These are phyloP conservation scores for Thereva nobilitata DNA, from an alignment of 2,888 invertebrate species.

Conservation along the genomic window DNA sequence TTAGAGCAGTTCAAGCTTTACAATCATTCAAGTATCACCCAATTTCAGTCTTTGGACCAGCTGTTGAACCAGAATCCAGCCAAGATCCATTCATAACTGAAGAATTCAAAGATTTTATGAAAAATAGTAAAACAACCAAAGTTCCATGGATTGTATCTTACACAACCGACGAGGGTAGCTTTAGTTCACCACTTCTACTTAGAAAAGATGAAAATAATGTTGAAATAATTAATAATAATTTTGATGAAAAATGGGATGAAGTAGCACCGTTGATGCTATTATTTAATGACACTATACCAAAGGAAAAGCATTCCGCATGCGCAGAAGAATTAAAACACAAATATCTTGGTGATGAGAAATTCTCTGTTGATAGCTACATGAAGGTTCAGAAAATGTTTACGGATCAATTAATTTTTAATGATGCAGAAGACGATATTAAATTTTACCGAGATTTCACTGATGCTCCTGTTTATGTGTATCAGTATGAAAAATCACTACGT, in stretches of 20 bases:
- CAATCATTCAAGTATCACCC: constrained; percentile 67
- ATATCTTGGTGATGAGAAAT: constrained; percentile 62
- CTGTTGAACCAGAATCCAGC: constrained; percentile 62
- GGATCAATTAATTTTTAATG: constrained; percentile 67
- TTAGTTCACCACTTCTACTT: constrained; percentile 63
- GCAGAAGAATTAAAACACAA: constrained; percentile 62
- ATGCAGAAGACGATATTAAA: constrained; percentile 65
- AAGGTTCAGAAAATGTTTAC: constrained; percentile 62
- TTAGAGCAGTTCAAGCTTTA: constrained; percentile 57
- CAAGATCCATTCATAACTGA: constrained; percentile 67
- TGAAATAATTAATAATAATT: constrained; percentile 58
- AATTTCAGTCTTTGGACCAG: constrained; percentile 74
- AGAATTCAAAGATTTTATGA: constrained; percentile 67
- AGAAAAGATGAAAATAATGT: constrained; percentile 47
- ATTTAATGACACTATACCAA: constrained; percentile 61
- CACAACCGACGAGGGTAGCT: constrained; percentile 73
- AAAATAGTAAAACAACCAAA: constrained; percentile 60
- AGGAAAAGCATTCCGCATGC: constrained; percentile 52
- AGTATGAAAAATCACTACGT: constrained; percentile 65
- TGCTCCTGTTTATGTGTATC: constrained; percentile 68
- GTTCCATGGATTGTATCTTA: constrained; percentile 62
- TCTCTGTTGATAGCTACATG: constrained; percentile 60
- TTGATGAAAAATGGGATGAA: constrained; percentile 64
- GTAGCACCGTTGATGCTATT: constrained; percentile 66
- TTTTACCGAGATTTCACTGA: constrained; percentile 52